Percentiles rank a stretch among this genome's conserved stretches.
phyloP scores from a whole-genome alignment of 1,140 invertebrate species.

The Druon quercuslanigerum region DNA sequence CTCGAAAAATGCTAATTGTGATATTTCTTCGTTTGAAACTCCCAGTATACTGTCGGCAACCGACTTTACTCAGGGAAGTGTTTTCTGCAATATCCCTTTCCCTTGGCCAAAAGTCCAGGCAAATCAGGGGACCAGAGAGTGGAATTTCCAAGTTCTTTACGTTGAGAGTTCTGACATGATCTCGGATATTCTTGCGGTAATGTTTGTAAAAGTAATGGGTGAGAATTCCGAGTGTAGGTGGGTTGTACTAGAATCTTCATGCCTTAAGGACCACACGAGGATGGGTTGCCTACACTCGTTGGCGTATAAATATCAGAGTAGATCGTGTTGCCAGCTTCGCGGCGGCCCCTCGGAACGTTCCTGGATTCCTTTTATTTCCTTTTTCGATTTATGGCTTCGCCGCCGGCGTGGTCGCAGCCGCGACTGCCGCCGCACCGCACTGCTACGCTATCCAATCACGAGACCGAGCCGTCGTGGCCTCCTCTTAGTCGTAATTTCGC shows the following conservation, averaged over 20 bases:
- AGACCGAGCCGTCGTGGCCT: constrained; percentile 43
- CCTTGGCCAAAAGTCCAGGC: too few relatives aligned
- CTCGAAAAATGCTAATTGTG: too few relatives aligned
- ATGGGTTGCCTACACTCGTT: constrained; percentile 49
- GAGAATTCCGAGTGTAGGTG: constrained; percentile 34
- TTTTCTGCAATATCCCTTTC: too few relatives aligned
- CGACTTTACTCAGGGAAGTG: too few relatives aligned
- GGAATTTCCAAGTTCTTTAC: too few relatives aligned
- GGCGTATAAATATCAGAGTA: constrained; percentile 56
- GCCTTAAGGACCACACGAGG: constrained; percentile 47
- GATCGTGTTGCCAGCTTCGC: constrained; percentile 49
- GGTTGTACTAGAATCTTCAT: constrained; percentile 41
- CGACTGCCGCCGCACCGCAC: constrained; percentile 8
- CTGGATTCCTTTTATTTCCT: constrained; percentile 58
- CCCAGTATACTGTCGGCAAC: too few relatives aligned
- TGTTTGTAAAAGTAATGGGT: constrained; percentile 35
- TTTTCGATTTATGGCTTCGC: constrained; percentile 59
- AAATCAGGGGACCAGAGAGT: too few relatives aligned
- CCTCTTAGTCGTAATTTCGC: constrained; percentile 49
- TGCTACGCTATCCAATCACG: constrained; percentile 49
- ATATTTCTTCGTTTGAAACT: too few relatives aligned
- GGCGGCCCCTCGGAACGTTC: constrained; percentile 42
- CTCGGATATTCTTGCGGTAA: too few relatives aligned
- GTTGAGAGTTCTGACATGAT: too few relatives aligned
- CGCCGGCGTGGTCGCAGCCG: constrained; percentile 40